Base-by-base conservation (phyloP, 2,888 invertebrate species). In the Ennomos quercinarius region DNA sequence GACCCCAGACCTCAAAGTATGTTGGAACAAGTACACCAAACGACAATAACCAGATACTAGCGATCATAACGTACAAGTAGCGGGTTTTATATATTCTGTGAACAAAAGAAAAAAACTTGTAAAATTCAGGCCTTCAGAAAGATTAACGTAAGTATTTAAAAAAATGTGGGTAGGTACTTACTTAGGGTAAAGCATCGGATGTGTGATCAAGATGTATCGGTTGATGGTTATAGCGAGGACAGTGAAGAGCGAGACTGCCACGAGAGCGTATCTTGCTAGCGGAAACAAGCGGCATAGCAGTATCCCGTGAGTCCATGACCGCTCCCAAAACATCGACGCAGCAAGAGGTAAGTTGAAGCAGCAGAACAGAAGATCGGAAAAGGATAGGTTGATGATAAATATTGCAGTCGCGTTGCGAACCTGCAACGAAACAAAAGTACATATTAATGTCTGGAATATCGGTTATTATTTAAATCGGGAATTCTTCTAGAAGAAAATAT, bases 171-270 rank as follows among this genome's bases (percentile, higher is more conserved):
- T 38, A 59, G 27, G 27, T 38, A 59, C 94, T 94, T 91, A 96
- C 96, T 94, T 95, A 36, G 95, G 94, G 84, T 97, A 97, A n/a
- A 95, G 88, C 43, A 94, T 91, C 0, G 96, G 96, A 82, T 96
- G 96, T 13, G 96, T 95, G 65, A 97, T 97, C 95, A 97, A 95
- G 63, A 97, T 93, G 80, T 97, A 97, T 85, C 97, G 94, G 86
- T 97, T 97, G 80, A 97, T 94, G 17, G 97, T 96, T 76, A 97
- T 97, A 53, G 96, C 95, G 43, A 96, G 91, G 8, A 97, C 95
- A 10, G 96, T 96, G 83, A 97, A 95, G 17, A 97, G 91, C 0
- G 97, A 96, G 0, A 96, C 95, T 0, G 96, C 97, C 27, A 97
- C 94, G 8, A 97, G 91, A 8, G 94, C 94, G 73, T 97, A 97